Conservation (phyloP, 1,140 invertebrate genomes). For the Paramacrobiotus metropolitanus region DNA sequence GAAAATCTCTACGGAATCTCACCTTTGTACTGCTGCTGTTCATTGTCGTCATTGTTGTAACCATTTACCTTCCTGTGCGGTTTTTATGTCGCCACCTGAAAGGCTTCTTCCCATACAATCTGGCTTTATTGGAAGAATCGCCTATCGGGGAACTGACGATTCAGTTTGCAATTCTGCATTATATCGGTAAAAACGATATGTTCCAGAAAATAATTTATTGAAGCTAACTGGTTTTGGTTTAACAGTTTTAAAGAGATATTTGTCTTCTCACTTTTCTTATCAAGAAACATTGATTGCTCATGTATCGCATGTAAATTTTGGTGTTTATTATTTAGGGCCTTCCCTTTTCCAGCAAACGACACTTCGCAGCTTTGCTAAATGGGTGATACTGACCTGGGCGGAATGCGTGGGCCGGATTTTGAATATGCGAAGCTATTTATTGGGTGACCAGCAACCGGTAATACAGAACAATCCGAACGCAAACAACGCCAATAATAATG, state of each 20-base stretch:
- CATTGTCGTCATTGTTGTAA: background rate
- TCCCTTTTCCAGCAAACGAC: constrained; percentile 86
- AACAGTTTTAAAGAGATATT: background rate
- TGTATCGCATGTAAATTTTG: constrained; percentile 3
- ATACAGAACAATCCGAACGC: background rate
- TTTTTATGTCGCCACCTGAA: background rate
- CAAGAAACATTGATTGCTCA: too few species aligned
- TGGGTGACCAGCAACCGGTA: constrained; percentile 28
- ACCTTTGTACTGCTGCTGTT: background rate
- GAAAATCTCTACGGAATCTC: background rate
- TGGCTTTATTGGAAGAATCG: background rate
- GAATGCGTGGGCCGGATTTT: constrained; percentile 54
- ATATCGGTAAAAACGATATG: background rate
- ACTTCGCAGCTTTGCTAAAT: constrained; percentile 72
- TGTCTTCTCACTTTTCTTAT: background rate
- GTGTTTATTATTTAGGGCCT: constrained; percentile 46
- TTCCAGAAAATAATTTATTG: background rate
- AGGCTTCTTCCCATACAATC: background rate
- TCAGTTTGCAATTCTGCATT: constrained; percentile 2
- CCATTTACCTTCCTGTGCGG: background rate
- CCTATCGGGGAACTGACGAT: constrained; percentile 1
- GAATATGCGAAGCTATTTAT: constrained; percentile 62
- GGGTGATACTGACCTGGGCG: constrained; percentile 49
- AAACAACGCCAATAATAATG: background rate
- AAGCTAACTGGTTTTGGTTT: too few species aligned